Percentiles rank a stretch among this genome's conserved stretches.
phyloP scores from a whole-genome alignment of 2,797 vertebrate species.

The Cyprinodon diabolis region DNA sequence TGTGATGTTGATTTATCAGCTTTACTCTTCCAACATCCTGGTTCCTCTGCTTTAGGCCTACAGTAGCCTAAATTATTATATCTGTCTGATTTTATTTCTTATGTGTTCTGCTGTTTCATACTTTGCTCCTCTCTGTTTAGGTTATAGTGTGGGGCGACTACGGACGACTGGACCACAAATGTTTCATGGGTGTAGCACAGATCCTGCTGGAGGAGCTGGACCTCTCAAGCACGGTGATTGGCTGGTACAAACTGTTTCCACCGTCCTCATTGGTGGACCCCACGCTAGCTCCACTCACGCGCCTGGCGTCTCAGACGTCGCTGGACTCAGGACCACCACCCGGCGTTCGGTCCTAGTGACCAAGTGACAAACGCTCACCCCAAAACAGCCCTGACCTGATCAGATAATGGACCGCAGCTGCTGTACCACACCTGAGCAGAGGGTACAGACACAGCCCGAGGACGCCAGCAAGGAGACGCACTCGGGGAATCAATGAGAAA shows the following conservation, averaged over 20 bases:
- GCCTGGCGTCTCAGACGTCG: conserved; percentile 97
- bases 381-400: conserved; percentile 47
- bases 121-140: conserved; percentile 62
- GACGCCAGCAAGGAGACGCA: conserved; percentile 33
- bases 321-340: conserved; percentile 95
- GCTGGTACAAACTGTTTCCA: conserved; percentile 99
- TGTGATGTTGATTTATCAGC: neutral
- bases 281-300: conserved; percentile 94
- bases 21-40: neutral
- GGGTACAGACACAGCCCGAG: conserved; percentile 42
- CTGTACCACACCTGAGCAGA: conserved; percentile 67
- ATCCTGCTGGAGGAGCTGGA: conserved; percentile 98
- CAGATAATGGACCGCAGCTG: conserved; percentile 66
- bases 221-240: conserved; percentile 98
- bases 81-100: neutral
- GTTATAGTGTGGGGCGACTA: conserved; percentile 99
- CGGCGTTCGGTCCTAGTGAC: conserved; percentile 93
- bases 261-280: conserved; percentile 98
- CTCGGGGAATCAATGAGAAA: conserved; percentile 80
- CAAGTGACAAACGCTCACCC: conserved; percentile 38
- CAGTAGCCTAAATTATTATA: neutral
- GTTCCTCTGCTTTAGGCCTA: neutral
- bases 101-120: neutral
- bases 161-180: conserved; percentile 98
- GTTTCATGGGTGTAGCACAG: conserved; percentile 99